phyloP scores from a whole-genome alignment of 2,888 invertebrate genomes.

The Mayetiola destructor region DNA sequence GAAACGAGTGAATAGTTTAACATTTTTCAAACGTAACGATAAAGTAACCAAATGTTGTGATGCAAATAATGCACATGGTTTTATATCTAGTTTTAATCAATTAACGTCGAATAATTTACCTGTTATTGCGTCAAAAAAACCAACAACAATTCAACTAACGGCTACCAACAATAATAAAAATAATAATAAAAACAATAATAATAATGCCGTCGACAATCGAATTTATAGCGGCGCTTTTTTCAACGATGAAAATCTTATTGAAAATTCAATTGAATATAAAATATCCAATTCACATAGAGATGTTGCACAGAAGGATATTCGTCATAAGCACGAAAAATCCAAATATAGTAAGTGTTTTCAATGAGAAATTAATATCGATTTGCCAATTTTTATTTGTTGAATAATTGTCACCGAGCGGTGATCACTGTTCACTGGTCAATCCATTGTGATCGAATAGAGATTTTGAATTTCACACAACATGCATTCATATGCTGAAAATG shows the following conservation, averaged over 20 bases:
- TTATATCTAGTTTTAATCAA: conserved; percentile 23
- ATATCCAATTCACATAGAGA: no score
- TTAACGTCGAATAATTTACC: conserved; percentile 23
- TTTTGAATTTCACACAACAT: no score
- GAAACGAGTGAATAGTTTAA: background rate
- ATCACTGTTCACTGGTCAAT: no score
- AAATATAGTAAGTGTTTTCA: no score
- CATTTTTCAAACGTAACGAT: conserved; percentile 18
- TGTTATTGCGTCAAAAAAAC: conserved; percentile 23
- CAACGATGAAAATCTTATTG: background rate
- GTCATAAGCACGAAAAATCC: no score
- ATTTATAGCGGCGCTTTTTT: background rate
- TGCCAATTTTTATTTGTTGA: no score
- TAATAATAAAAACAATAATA: background rate
- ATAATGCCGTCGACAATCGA: background rate
- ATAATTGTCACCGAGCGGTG: no score
- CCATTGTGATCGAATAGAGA: no score
- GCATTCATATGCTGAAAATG: no score
- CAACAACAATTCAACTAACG: conserved; percentile 20
- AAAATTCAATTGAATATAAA: no score
- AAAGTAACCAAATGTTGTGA: conserved; percentile 22
- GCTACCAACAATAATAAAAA: background rate
- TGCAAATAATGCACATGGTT: conserved; percentile 22
- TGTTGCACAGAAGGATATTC: no score
- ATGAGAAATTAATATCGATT: no score